Conservation (phyloP, 1,140 invertebrate species). For the Nasonia longicornis region DNA sequence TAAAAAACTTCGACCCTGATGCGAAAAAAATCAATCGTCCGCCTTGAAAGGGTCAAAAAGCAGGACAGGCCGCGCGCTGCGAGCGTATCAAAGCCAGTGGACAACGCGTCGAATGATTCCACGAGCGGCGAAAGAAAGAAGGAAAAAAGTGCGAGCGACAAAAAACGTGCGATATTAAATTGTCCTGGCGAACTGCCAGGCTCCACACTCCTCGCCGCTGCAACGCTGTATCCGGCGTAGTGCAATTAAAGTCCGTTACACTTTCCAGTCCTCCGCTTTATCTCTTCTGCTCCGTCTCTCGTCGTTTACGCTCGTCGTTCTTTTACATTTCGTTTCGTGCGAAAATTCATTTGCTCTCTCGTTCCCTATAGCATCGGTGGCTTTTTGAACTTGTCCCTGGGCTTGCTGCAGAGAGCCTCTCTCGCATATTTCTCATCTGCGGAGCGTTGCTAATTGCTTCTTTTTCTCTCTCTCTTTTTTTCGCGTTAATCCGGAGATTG, state of each 20-base stretch:
- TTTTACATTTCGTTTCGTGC: neutral
- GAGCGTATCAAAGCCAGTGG: neutral
- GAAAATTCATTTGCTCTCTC: conserved; percentile 4
- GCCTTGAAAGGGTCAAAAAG: neutral
- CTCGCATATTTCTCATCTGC: neutral
- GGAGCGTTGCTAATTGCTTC: neutral
- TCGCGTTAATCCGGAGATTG: neutral
- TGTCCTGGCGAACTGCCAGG: conserved; percentile 28
- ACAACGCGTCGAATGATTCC: neutral
- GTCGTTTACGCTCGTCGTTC: neutral
- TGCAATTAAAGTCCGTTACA: conserved; percentile 40
- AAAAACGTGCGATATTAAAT: conserved; percentile 37
- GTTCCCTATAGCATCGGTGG: neutral
- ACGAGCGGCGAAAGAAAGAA: neutral
- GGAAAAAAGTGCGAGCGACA: neutral
- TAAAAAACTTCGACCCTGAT: neutral
- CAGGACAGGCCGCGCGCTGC: neutral
- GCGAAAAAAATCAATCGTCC: neutral
- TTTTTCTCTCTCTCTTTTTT: neutral
- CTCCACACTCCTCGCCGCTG: neutral
- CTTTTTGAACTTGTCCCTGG: neutral
- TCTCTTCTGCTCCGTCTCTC: neutral
- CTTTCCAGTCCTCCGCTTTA: neutral
- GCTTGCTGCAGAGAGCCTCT: neutral
- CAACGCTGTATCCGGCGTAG: neutral